A percentile compares a stretch with the other conserved stretches of the same genome.
phyloP scores from a whole-genome alignment of 1,140 invertebrate genomes.

The Drosophila orena region DNA sequence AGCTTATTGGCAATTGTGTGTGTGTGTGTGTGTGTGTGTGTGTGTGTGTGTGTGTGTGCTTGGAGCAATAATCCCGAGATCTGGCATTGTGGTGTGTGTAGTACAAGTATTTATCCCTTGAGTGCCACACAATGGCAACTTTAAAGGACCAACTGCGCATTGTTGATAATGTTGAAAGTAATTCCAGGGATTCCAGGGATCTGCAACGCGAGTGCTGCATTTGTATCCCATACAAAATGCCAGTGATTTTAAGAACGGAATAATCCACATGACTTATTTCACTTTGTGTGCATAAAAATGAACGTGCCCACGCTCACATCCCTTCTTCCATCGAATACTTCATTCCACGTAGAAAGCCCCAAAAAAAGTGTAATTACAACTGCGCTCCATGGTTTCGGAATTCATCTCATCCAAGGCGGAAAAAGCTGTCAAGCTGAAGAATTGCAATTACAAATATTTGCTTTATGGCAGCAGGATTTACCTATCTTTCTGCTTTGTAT shows the following conservation, averaged over 20 bases:
- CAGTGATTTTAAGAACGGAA: slow-evolving; percentile 7
- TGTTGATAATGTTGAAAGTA: slow-evolving; percentile 16
- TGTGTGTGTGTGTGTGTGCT: too few relatives aligned
- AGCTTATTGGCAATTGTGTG: slow-evolving; percentile 34
- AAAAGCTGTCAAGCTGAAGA: not conserved
- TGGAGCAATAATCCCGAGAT: not conserved
- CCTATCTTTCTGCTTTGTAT: not conserved
- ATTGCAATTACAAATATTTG: not conserved
- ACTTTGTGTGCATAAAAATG: too few relatives aligned
- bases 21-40: too few relatives aligned
- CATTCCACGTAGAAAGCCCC: not conserved
- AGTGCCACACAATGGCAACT: slow-evolving; percentile 35
- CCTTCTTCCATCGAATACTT: not conserved
- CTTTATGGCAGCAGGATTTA: not conserved
- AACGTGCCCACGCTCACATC: too few relatives aligned
- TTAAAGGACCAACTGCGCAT: slow-evolving; percentile 25
- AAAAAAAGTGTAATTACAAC: slow-evolving; percentile 2
- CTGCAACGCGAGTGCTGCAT: not conserved
- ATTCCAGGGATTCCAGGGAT: slow-evolving; percentile 15
- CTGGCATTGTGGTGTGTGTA: slow-evolving; percentile 11
- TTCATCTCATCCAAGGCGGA: slow-evolving; percentile 2
- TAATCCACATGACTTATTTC: not conserved
- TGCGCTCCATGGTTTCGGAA: slow-evolving; percentile 21
- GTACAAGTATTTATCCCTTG: slow-evolving; percentile 11
- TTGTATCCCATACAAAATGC: not conserved